A percentile compares a stretch with the other conserved stretches of the same genome.
phyloP scores from a whole-genome alignment of 2,888 invertebrate species.

The Microplitis manilae region DNA sequence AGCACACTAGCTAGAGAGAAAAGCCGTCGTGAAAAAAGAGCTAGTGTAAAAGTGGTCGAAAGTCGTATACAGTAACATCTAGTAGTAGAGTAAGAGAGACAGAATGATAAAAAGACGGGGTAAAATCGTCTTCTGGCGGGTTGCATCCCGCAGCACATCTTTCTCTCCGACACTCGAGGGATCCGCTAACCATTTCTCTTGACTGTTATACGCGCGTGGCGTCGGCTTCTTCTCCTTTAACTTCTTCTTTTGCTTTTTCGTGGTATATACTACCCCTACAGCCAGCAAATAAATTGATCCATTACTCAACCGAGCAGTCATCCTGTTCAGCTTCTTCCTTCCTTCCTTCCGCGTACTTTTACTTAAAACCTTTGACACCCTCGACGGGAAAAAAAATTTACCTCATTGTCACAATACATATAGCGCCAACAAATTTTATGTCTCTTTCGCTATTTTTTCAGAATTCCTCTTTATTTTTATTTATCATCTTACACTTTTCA shows the following conservation, averaged over 20 bases:
- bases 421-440: conserved; percentile 12
- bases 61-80: conserved; percentile 45
- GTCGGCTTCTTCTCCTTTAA: conserved; percentile 11
- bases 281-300: conserved; percentile 69
- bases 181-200: conserved; percentile 64
- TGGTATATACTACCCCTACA: conserved; percentile 58
- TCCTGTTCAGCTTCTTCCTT: conserved; percentile 48
- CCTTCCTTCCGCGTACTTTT: conserved; percentile 52
- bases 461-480: background rate
- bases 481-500: conserved; percentile 9
- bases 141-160: conserved; percentile 66
- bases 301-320: conserved; percentile 69
- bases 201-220: conserved; percentile 52
- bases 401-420: conserved; percentile 1
- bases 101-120: conserved; percentile 42
- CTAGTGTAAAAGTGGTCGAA: conserved; percentile 45
- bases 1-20: conserved; percentile 8
- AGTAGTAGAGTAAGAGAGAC: conserved; percentile 46
- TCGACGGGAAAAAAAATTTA: background rate
- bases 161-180: conserved; percentile 65
- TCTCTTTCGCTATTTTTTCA: background rate
- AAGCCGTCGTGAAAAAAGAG: conserved; percentile 36
- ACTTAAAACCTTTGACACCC: conserved; percentile 35
- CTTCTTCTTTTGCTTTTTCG: conserved; percentile 33
- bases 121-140: conserved; percentile 61